Conservation (phyloP, 2,888 invertebrate genomes). For the Phymatocera aterrima region DNA sequence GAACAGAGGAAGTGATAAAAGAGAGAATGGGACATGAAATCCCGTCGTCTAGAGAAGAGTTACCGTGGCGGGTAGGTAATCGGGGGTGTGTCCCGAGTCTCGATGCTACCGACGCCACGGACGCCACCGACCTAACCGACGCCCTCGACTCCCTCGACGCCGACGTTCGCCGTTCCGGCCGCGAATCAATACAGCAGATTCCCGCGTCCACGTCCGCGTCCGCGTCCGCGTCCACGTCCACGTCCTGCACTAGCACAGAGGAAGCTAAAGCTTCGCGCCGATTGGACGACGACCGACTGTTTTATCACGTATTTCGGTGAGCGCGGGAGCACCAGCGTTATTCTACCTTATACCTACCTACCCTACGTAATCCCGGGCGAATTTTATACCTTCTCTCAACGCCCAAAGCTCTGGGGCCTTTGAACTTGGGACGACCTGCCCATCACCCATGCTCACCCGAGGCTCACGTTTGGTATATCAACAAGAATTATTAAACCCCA, state of each 20-base stretch:
- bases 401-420: slow-evolving; percentile 7
- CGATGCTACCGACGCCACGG: slow-evolving; percentile 69
- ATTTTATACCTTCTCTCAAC: not conserved
- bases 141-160: slow-evolving; percentile 74
- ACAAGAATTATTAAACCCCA: slow-evolving; percentile 5
- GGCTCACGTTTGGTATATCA: not conserved
- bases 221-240: slow-evolving; percentile 55
- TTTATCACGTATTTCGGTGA: slow-evolving; percentile 29
- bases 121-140: no score
- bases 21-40: not conserved
- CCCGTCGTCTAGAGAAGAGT: not conserved
- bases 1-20: no score
- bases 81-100: slow-evolving; percentile 34
- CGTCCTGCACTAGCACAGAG: slow-evolving; percentile 36
- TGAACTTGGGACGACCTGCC: slow-evolving; percentile 20
- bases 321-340: not conserved
- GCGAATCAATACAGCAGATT: slow-evolving; percentile 74
- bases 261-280: slow-evolving; percentile 18
- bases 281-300: slow-evolving; percentile 25
- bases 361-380: not conserved
- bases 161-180: slow-evolving; percentile 52
- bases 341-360: no score
- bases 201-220: slow-evolving; percentile 67
- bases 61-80: not conserved
- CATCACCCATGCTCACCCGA: no score